Evolutionary conservation across 1,140 invertebrate genomes (phyloP).

Genomic region (Sminthurinus signatus): DNA sequence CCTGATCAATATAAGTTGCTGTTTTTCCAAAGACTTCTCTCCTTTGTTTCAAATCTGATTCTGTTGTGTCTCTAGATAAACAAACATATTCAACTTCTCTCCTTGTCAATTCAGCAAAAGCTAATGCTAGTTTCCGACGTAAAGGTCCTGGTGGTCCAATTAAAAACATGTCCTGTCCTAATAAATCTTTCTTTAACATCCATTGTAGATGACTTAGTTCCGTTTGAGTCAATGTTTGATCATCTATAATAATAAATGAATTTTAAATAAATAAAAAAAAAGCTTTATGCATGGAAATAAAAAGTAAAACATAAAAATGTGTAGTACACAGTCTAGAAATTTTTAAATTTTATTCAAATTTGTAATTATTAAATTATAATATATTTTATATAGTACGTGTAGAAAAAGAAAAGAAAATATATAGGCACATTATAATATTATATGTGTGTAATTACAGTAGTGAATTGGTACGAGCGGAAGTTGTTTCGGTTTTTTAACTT

Average conservation of each 20-base stretch:
- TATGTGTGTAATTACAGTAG: slow-evolving; percentile 79
- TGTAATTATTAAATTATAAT: too few species aligned
- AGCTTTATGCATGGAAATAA: too few species aligned
- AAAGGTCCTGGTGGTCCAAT: slow-evolving; percentile 77
- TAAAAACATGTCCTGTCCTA: slow-evolving; percentile 93
- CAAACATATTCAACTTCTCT: slow-evolving; percentile 89
- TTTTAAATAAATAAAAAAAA: too few species aligned
- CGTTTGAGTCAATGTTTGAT: slow-evolving; percentile 55
- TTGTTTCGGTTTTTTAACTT: slow-evolving; percentile 56
- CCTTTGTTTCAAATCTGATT: slow-evolving; percentile 92
- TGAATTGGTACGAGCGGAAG: slow-evolving; percentile 74
- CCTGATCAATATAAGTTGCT: slow-evolving; percentile 89
- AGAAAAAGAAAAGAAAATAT: too few species aligned
- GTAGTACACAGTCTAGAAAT: too few species aligned
- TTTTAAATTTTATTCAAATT: too few species aligned
- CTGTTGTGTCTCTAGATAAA: slow-evolving; percentile 90
- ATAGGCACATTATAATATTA: too few species aligned
- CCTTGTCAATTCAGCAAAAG: slow-evolving; percentile 79
- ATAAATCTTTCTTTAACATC: slow-evolving; percentile 88
- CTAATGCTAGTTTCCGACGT: slow-evolving; percentile 70
- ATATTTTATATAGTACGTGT: too few species aligned
- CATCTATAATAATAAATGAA: slow-evolving; percentile 22
- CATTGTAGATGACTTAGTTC: slow-evolving; percentile 76
- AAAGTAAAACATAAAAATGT: too few species aligned
- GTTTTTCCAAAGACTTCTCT: slow-evolving; percentile 81